These are phyloP conservation scores for Vicugna pacos DNA, from an alignment of 2,113 vertebrate species.

Conservation along the genomic window DNA sequence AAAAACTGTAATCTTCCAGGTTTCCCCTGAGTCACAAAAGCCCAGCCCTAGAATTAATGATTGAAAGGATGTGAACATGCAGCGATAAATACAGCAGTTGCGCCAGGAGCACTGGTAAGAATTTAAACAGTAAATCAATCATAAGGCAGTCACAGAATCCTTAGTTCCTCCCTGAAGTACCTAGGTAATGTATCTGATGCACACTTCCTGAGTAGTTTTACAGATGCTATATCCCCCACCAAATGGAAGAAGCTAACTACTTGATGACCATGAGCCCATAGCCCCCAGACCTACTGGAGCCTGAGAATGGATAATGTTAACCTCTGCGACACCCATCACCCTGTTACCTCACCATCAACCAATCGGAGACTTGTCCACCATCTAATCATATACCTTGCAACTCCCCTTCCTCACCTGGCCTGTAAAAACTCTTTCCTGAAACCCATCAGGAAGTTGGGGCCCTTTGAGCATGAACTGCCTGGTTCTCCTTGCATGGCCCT, in stretches of 20 bases:
- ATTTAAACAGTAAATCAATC: too few relatives aligned
- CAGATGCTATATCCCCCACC: not conserved
- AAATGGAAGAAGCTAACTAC: not conserved
- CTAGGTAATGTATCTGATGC: not conserved
- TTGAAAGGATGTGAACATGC: not conserved
- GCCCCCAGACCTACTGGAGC: not conserved
- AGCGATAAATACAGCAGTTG: not conserved
- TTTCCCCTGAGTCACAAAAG: not conserved
- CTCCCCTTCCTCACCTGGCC: not conserved
- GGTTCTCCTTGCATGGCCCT: not conserved
- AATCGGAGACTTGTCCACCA: not conserved
- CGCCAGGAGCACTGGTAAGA: not conserved
- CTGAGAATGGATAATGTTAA: not conserved
- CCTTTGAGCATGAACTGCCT: accelerated
- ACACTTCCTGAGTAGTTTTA: not conserved
- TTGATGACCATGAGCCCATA: not conserved
- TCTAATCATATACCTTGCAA: accelerated
- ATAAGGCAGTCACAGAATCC: not conserved
- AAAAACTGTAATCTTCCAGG: not conserved
- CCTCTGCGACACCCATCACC: not conserved
- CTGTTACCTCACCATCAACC: not conserved
- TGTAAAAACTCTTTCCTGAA: not conserved
- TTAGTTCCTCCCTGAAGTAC: not conserved
- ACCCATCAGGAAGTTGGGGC: not conserved
- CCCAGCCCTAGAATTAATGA: not conserved